Conservation (phyloP, 2,113 vertebrate genomes). For the Pristiophorus japonicus region DNA sequence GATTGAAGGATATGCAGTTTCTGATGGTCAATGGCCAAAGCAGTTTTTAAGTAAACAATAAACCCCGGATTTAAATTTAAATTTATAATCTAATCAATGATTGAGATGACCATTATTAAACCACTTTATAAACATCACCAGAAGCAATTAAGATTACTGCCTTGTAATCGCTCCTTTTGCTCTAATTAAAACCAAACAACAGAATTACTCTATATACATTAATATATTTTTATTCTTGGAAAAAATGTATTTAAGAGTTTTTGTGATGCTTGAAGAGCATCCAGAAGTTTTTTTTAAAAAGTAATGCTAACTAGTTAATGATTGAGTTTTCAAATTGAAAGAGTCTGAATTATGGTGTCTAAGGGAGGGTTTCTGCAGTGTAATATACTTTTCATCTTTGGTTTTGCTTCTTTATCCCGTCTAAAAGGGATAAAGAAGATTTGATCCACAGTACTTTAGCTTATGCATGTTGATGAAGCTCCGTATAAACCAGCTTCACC, state of each 20-base stretch:
- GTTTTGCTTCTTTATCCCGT: neutral
- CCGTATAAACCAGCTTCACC: neutral
- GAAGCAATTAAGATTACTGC: neutral
- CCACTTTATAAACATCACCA: neutral
- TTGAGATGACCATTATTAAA: neutral
- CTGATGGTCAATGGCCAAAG: neutral
- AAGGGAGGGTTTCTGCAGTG: neutral
- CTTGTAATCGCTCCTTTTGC: neutral
- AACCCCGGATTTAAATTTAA: neutral
- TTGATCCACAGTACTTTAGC: neutral
- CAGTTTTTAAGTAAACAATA: neutral
- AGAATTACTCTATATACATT: neutral
- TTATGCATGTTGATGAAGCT: neutral
- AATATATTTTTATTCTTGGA: neutral
- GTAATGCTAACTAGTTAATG: neutral
- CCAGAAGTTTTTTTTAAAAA: neutral
- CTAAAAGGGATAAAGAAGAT: slow-evolving; percentile 4
- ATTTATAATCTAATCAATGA: neutral
- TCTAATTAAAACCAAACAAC: neutral
- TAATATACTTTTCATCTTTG: neutral
- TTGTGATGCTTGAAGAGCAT: neutral
- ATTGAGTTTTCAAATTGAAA: slow-evolving; percentile 21
- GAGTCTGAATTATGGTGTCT: neutral
- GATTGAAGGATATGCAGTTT: neutral
- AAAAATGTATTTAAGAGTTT: neutral